Percentiles rank a stretch among this genome's conserved stretches.
Evolutionary conservation across 2,888 invertebrate genomes (phyloP).

Genomic region (Drosophila rubida): DNA sequence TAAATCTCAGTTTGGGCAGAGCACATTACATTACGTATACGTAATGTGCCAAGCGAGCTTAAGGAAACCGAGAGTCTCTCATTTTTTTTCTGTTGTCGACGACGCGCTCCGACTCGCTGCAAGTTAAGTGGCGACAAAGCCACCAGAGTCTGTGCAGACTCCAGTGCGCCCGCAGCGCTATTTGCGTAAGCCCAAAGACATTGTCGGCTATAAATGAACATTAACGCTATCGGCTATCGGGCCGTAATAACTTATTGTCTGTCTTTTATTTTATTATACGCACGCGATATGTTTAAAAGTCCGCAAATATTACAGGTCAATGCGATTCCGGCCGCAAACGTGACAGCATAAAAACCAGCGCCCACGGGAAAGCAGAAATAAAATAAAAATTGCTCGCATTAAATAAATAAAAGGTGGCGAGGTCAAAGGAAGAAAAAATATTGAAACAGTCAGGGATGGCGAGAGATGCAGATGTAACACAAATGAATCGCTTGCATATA

Average conservation of each 20-base stretch:
- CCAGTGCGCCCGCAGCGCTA: slow-evolving; percentile 26
- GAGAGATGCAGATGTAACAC: not conserved
- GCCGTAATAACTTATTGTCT: slow-evolving; percentile 62
- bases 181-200: slow-evolving; percentile 60
- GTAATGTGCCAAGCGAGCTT: slow-evolving; percentile 16
- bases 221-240: slow-evolving; percentile 59
- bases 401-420: slow-evolving; percentile 56
- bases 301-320: slow-evolving; percentile 60
- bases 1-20: slow-evolving; percentile 41
- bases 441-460: too few species aligned
- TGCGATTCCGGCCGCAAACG: slow-evolving; percentile 59
- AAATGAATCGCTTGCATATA: slow-evolving; percentile 14
- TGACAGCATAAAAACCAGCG: slow-evolving; percentile 50
- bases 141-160: not conserved
- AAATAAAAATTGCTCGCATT: slow-evolving; percentile 29
- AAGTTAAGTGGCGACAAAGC: slow-evolving; percentile 17
- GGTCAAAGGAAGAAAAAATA: not conserved
- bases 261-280: slow-evolving; percentile 43
- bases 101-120: not conserved
- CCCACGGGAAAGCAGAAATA: slow-evolving; percentile 14
- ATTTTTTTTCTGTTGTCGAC: not conserved
- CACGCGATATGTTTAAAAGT: slow-evolving; percentile 20
- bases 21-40: slow-evolving; percentile 43
- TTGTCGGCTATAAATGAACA: slow-evolving; percentile 61
- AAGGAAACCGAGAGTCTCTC: slow-evolving; percentile 10